These are phyloP conservation scores for Baccha elongata DNA, from an alignment of 2,888 invertebrate species.

Conservation along the genomic window DNA sequence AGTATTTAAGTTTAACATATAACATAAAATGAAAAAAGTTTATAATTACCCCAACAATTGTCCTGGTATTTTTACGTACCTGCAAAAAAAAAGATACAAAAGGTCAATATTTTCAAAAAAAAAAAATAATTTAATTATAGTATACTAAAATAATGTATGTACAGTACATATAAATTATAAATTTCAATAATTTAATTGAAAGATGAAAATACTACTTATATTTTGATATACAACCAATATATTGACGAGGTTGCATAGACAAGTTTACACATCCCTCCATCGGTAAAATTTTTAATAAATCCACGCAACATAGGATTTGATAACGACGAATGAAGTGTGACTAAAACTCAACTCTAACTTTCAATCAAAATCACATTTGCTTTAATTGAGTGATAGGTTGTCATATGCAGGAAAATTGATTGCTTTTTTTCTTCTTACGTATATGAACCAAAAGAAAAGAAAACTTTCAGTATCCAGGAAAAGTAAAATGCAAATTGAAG, in stretches of 20 bases:
- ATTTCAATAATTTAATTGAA: too few species aligned
- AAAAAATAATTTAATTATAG: too few species aligned
- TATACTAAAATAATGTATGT: too few species aligned
- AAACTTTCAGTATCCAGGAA: not conserved
- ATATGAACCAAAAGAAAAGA: not conserved
- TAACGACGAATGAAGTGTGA: not conserved
- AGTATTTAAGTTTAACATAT: not conserved
- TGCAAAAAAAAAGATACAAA: slow-evolving; percentile 39
- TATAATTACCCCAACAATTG: slow-evolving; percentile 64
- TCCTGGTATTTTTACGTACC: slow-evolving; percentile 72
- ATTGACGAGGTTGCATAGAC: too few species aligned
- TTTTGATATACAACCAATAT: too few species aligned
- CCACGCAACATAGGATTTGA: too few species aligned
- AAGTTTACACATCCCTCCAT: too few species aligned
- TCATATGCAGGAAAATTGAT: slow-evolving; percentile 33
- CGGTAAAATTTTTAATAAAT: too few species aligned
- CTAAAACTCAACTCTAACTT: slow-evolving; percentile 24
- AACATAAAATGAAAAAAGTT: slow-evolving; percentile 31
- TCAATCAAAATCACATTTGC: slow-evolving; percentile 50
- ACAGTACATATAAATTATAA: too few species aligned
- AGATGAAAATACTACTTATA: too few species aligned
- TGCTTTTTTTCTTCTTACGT: slow-evolving; percentile 15
- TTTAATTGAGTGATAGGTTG: slow-evolving; percentile 14
- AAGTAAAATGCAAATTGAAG: slow-evolving; percentile 25
- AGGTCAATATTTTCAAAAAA: not conserved